Conservation (phyloP, 1,140 invertebrate genomes). For the Centruroides vittatus region DNA sequence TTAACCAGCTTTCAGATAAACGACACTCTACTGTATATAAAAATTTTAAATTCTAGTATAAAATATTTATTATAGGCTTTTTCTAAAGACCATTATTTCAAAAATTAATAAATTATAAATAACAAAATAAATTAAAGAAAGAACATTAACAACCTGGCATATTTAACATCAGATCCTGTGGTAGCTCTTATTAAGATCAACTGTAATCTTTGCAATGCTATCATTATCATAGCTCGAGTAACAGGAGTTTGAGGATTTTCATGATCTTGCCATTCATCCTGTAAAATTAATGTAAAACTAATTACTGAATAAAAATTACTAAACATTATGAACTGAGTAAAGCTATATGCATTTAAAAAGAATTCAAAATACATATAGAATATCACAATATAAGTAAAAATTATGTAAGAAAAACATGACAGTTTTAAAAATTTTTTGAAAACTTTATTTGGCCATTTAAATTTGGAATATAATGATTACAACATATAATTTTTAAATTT, state of each 20-base stretch:
- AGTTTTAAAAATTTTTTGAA: neutral
- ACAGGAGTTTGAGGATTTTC: slow-evolving; percentile 44
- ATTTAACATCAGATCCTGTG: slow-evolving; percentile 33
- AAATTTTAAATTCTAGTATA: neutral
- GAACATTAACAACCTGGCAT: slow-evolving; percentile 20
- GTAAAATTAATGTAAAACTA: slow-evolving; percentile 3
- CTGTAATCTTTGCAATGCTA: slow-evolving; percentile 71
- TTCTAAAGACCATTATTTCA: neutral
- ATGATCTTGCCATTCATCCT: slow-evolving; percentile 44
- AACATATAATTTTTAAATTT: neutral
- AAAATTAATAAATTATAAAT: neutral
- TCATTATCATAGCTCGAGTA: slow-evolving; percentile 65
- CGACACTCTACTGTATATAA: too few species aligned
- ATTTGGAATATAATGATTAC: neutral
- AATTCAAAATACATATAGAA: neutral
- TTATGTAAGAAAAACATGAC: neutral
- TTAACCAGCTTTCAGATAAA: too few species aligned
- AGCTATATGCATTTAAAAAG: too few species aligned
- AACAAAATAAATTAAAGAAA: slow-evolving; percentile 16
- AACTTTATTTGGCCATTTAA: neutral
- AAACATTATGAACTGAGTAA: too few species aligned
- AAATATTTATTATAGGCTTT: neutral
- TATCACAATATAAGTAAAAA: neutral
- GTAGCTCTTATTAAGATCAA: slow-evolving; percentile 61
- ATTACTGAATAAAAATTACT: too few species aligned